A percentile compares a stretch with the other conserved stretches of the same genome.
Evolutionary conservation across 2,113 vertebrate genomes (phyloP).

Genomic region (Shinisaurus crocodilurus): DNA sequence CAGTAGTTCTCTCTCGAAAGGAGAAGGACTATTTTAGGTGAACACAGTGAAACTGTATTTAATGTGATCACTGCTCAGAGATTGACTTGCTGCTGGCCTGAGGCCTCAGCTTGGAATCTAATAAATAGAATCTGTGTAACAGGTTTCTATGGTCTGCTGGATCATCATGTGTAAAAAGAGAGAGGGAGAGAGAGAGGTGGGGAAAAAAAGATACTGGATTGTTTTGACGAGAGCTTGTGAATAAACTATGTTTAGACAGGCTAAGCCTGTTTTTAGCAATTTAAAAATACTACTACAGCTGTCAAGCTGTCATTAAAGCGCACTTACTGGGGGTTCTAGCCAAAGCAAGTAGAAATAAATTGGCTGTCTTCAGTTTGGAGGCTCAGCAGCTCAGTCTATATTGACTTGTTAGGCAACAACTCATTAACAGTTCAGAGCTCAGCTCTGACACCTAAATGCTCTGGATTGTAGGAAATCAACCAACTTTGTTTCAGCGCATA

Average conservation of each 20-base stretch:
- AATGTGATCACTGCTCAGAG: constrained; percentile 20
- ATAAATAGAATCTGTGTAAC: constrained; percentile 60
- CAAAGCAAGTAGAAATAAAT: constrained; percentile 55
- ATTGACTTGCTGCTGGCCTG: constrained; percentile 58
- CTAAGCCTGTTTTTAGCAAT: constrained; percentile 64
- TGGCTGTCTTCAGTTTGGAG: constrained; percentile 53
- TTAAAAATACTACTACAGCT: constrained; percentile 57
- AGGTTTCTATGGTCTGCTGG: constrained; percentile 63
- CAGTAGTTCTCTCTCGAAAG: constrained; percentile 40
- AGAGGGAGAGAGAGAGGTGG: constrained; percentile 11
- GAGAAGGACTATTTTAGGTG: constrained; percentile 42
- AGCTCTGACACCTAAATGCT: constrained; percentile 4
- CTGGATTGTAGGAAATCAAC: neutral
- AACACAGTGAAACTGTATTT: constrained; percentile 53
- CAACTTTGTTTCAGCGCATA: constrained; percentile 20
- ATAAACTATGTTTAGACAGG: constrained; percentile 67
- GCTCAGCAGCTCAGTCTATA: constrained; percentile 13
- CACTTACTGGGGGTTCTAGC: constrained; percentile 42
- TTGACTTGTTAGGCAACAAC: constrained; percentile 23
- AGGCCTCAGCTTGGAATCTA: constrained; percentile 52
- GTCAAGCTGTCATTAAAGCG: constrained; percentile 58
- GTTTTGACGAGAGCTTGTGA: constrained; percentile 64
- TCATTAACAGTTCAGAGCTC: neutral
- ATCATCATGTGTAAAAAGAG: constrained; percentile 40
- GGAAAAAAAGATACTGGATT: constrained; percentile 57